Percentiles rank a stretch among this genome's conserved stretches.
Evolutionary conservation across 2,888 invertebrate species (phyloP).

Genomic region (Hyposoter didymator): DNA sequence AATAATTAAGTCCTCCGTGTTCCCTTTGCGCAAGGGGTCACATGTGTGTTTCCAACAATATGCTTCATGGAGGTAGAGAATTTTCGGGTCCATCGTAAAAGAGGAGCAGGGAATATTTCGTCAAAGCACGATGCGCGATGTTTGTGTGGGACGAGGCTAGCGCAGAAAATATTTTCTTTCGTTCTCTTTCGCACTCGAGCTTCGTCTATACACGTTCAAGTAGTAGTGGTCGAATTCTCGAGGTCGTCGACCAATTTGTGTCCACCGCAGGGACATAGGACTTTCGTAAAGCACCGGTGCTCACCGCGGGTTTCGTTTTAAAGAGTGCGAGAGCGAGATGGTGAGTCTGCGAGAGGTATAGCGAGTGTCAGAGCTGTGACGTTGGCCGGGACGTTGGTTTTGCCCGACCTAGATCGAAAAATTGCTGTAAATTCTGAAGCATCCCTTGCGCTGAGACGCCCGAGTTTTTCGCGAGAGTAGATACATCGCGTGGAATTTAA

Average conservation of each 20-base stretch:
- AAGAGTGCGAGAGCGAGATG: constrained; percentile 2
- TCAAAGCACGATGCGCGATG: background rate
- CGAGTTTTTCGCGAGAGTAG: constrained; percentile 14
- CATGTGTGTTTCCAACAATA: background rate
- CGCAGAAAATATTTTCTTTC: constrained; percentile 1
- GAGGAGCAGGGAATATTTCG: background rate
- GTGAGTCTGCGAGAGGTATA: background rate
- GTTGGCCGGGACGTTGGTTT: constrained; percentile 33
- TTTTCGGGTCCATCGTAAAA: background rate
- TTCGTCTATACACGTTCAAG: background rate
- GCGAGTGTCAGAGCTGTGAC: background rate
- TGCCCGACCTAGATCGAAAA: constrained; percentile 57
- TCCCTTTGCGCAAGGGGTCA: background rate
- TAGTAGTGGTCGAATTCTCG: constrained; percentile 9
- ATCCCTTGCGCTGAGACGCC: constrained; percentile 28
- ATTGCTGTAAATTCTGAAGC: constrained; percentile 52
- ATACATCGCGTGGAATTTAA: background rate
- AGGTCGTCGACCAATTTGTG: constrained; percentile 49
- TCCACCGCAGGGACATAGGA: constrained; percentile 34
- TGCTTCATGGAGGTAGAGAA: background rate
- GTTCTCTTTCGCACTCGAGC: background rate
- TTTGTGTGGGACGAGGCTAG: background rate
- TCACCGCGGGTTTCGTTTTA: constrained; percentile 16
- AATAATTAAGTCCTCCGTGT: background rate
- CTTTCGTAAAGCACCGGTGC: constrained; percentile 12